Evolutionary conservation across 2,113 vertebrate species (phyloP).

Genomic region (Laticauda colubrina): DNA sequence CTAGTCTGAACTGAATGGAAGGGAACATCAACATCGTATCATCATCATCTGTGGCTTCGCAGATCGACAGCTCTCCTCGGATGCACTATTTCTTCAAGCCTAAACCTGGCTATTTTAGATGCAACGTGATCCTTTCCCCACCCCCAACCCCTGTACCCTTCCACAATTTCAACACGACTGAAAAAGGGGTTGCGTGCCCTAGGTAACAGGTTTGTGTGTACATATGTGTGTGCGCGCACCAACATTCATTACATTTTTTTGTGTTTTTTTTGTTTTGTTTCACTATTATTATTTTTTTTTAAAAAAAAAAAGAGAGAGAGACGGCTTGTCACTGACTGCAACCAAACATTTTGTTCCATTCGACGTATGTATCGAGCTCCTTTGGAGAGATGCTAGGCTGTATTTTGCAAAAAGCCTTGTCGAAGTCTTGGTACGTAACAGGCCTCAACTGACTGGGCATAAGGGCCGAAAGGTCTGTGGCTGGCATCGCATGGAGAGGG

Average conservation of each 20-base stretch:
- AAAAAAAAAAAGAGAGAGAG: conserved; percentile 13
- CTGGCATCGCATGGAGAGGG: conserved; percentile 89
- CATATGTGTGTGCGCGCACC: conserved; percentile 65
- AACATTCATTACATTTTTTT: conserved; percentile 50
- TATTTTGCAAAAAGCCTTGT: conserved; percentile 99
- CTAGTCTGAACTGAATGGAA: conserved; percentile 78
- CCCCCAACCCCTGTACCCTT: conserved; percentile 67
- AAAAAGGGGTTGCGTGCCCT: conserved; percentile 79
- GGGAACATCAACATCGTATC: conserved; percentile 81
- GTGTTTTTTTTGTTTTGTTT: not conserved
- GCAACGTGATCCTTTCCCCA: conserved; percentile 68
- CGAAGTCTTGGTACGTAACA: conserved; percentile 99
- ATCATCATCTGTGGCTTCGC: conserved; percentile 75
- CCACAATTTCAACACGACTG: conserved; percentile 76
- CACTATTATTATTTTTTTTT: not conserved
- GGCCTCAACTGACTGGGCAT: conserved; percentile 95
- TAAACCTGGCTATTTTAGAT: conserved; percentile 77
- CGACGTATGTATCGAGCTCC: conserved; percentile 97
- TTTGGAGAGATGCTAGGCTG: conserved; percentile 99
- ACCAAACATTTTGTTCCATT: conserved; percentile 99
- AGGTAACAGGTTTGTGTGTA: conserved; percentile 70
- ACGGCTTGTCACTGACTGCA: conserved; percentile 90
- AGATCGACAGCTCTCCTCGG: conserved; percentile 76
- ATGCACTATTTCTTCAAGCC: conserved; percentile 79
- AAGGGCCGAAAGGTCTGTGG: conserved; percentile 89